Evolutionary conservation across 2,113 vertebrate species (phyloP).

Genomic region (Laticauda laticaudata): DNA sequence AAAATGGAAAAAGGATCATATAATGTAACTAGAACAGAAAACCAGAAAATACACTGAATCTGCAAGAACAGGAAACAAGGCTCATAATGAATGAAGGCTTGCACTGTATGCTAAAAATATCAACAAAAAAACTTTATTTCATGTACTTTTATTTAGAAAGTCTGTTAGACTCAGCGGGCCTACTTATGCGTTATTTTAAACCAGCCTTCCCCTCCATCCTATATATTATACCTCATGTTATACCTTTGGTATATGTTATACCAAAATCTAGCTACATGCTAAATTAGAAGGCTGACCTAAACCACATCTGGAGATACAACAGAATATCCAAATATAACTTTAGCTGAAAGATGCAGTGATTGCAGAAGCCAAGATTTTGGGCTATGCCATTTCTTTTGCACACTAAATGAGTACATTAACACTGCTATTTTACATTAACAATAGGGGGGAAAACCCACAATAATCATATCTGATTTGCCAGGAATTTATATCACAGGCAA

Average conservation of each 20-base stretch:
- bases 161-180: background rate
- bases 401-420: background rate
- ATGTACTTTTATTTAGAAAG: background rate
- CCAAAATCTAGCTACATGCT: background rate
- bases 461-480: background rate
- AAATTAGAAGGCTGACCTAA: background rate
- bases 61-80: background rate
- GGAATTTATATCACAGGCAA: background rate
- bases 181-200: background rate
- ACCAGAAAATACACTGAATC: background rate
- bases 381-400: background rate
- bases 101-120: background rate
- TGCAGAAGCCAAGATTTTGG: background rate
- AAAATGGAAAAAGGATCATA: background rate
- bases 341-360: background rate
- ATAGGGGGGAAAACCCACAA: background rate
- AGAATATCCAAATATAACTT: background rate
- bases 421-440: background rate
- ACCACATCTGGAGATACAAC: background rate
- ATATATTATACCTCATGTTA: background rate
- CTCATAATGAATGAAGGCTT: background rate
- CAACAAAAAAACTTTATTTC: background rate
- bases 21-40: background rate
- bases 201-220: background rate
- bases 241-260: too few species aligned